phyloP scores from a whole-genome alignment of 2,113 vertebrate genomes.

The Sphaerodactylus townsendi region DNA sequence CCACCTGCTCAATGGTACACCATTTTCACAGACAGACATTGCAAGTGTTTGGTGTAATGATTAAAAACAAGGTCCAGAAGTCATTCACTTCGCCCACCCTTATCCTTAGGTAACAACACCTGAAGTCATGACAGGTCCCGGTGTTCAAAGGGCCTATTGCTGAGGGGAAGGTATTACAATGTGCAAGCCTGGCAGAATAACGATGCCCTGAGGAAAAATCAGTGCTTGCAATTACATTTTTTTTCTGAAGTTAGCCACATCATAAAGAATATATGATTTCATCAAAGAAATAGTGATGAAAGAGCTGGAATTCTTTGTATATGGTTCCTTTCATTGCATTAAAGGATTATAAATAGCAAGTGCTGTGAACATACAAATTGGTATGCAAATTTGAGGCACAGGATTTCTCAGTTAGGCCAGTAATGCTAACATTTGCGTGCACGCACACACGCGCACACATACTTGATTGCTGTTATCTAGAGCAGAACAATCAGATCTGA shows the following conservation, averaged over 20 bases:
- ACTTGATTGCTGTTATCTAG: neutral
- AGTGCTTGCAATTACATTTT: conserved; percentile 30
- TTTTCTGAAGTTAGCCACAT: conserved; percentile 14
- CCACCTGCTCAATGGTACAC: no score
- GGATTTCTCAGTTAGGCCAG: neutral
- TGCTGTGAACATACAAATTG: conserved; percentile 8
- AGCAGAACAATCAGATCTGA: neutral
- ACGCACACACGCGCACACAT: neutral
- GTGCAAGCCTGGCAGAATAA: conserved; percentile 13
- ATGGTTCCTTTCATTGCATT: conserved; percentile 23
- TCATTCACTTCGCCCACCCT: neutral
- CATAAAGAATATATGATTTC: conserved; percentile 15
- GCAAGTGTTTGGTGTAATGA: neutral
- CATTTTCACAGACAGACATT: no score
- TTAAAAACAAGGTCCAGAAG: neutral
- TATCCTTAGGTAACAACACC: neutral
- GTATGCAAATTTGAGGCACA: conserved; percentile 12
- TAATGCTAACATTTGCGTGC: neutral
- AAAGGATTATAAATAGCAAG: conserved; percentile 17
- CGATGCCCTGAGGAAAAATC: neutral
- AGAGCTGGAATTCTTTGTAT: conserved; percentile 1
- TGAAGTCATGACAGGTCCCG: neutral
- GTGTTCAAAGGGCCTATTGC: neutral
- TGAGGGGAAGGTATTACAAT: conserved; percentile 11
- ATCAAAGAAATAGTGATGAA: conserved; percentile 34